A percentile compares a stretch with the other conserved stretches of the same genome.
phyloP scores from a whole-genome alignment of 1,140 invertebrate species.

The Procambarus virginalis region DNA sequence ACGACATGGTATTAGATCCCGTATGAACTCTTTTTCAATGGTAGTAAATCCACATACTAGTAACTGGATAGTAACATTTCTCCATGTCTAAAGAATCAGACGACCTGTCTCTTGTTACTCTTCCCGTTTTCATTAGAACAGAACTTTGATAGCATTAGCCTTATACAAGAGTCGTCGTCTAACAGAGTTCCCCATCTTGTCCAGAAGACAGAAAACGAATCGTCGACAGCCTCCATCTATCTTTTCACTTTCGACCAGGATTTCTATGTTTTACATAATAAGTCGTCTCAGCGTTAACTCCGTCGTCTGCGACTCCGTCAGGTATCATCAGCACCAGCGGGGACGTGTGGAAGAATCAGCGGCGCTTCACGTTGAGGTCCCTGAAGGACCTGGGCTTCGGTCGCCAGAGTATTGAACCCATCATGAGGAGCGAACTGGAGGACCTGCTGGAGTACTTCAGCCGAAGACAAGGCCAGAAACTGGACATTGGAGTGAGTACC shows the following conservation, averaged over 20 bases:
- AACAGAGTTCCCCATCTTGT: too few species aligned
- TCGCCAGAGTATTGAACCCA: constrained; percentile 82
- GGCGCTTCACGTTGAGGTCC: constrained; percentile 46
- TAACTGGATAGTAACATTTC: not conserved
- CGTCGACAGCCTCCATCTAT: too few species aligned
- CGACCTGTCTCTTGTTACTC: too few species aligned
- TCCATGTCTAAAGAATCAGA: too few species aligned
- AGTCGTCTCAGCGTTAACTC: not conserved
- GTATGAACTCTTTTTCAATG: too few species aligned
- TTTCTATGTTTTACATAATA: too few species aligned
- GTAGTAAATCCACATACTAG: not conserved
- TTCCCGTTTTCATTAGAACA: too few species aligned
- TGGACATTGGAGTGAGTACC: constrained; percentile 25
- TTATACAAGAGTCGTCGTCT: too few species aligned
- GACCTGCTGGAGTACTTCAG: constrained; percentile 73
- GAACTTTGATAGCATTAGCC: too few species aligned
- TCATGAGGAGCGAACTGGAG: constrained; percentile 82
- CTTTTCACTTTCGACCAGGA: too few species aligned
- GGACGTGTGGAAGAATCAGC: constrained; percentile 36
- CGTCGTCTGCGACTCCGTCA: not conserved
- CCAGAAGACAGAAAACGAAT: too few species aligned
- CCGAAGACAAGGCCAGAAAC: constrained; percentile 16
- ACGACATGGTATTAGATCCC: too few species aligned
- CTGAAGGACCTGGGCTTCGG: constrained; percentile 81
- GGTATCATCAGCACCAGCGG: constrained; percentile 52